Base-by-base conservation (phyloP, 2,797 vertebrate genomes). In the Neoniphon sammara region DNA sequence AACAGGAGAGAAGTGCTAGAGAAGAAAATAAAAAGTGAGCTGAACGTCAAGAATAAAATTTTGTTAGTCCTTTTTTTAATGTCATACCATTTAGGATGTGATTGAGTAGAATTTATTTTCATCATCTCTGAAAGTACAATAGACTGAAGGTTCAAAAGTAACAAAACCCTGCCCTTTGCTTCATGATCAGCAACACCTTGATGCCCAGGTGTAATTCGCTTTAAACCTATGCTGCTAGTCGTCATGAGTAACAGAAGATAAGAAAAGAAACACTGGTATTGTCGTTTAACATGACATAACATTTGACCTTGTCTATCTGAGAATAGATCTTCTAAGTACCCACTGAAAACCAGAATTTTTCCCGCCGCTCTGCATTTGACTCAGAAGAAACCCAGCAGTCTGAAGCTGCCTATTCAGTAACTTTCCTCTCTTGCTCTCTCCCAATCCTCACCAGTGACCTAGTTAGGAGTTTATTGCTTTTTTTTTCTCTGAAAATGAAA, bases 391-490 rank as follows among this genome's bases (percentile, higher is more conserved):
- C 4, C 3, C n/a, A 39, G 18, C 39, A 47, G 75, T 76, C 77
- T 63, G 18, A 34, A 68, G 17, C 59, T 52, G 58, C 67, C 27
- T 55, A 20, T 47, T 70, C 75, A 15, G 67, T 66, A 57, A 50
- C 64, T 63, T 77, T 49, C 64, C 69, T 64, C 69, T 64, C 62
- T 55, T 17, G 17, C 50, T 73, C 47, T 39, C 58, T 53, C 75
- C 27, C 49, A 20, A 2, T 58, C 50, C 63, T 80, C 2, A 5
- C 70, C 62, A 2, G 7, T 82, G 80, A 88, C 78, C 84, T 71
- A 86, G 18, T 82, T 86, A 79, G 6, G 34, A 77, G 39, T 86
- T 88, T 58, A 66, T 65, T 66, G 73, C 63, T 82, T 70, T 17
- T 46, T 49, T 70, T 53, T 46, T 70, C 56, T 69, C 18, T 63